phyloP scores from a whole-genome alignment of 2,797 vertebrate species.

The Labroides dimidiatus region DNA sequence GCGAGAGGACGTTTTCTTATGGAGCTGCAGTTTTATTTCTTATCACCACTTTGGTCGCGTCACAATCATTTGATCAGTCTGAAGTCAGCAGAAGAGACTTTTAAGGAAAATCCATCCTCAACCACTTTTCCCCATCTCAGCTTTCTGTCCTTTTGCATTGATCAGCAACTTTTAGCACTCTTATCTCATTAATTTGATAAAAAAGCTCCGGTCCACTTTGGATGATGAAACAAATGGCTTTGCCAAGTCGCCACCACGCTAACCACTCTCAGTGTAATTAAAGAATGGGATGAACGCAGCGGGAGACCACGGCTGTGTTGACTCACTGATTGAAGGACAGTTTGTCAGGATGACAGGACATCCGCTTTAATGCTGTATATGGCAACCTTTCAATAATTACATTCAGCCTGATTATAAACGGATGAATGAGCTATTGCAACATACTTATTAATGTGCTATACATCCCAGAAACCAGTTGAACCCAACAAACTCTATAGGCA shows the following conservation, averaged over 20 bases:
- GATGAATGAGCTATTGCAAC: slow-evolving; percentile 16
- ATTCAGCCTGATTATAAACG: slow-evolving; percentile 31
- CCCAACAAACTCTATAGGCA: slow-evolving; percentile 29
- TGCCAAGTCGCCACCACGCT: slow-evolving; percentile 55
- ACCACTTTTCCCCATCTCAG: slow-evolving; percentile 49
- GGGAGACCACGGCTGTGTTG: slow-evolving; percentile 40
- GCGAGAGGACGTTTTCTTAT: slow-evolving; percentile 7
- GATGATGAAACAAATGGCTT: slow-evolving; percentile 73
- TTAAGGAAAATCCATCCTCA: slow-evolving; percentile 41
- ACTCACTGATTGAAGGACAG: slow-evolving; percentile 46
- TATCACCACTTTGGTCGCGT: slow-evolving; percentile 31
- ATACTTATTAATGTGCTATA: slow-evolving; percentile 23
- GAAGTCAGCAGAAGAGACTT: slow-evolving; percentile 55
- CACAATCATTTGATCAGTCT: slow-evolving; percentile 42
- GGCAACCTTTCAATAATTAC: slow-evolving; percentile 32
- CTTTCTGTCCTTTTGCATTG: slow-evolving; percentile 45
- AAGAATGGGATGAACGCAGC: slow-evolving; percentile 43
- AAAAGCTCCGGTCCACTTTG: slow-evolving; percentile 69
- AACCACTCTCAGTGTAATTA: slow-evolving; percentile 64
- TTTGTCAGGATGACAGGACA: slow-evolving; percentile 14
- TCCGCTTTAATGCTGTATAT: slow-evolving; percentile 19
- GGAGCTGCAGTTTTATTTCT: neutral
- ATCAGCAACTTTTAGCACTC: slow-evolving; percentile 77
- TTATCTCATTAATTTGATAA: slow-evolving; percentile 70
- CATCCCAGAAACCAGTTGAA: slow-evolving; percentile 19